Evolutionary conservation across 2,888 invertebrate species (phyloP).

Genomic region (Hydropsyche betteni): DNA sequence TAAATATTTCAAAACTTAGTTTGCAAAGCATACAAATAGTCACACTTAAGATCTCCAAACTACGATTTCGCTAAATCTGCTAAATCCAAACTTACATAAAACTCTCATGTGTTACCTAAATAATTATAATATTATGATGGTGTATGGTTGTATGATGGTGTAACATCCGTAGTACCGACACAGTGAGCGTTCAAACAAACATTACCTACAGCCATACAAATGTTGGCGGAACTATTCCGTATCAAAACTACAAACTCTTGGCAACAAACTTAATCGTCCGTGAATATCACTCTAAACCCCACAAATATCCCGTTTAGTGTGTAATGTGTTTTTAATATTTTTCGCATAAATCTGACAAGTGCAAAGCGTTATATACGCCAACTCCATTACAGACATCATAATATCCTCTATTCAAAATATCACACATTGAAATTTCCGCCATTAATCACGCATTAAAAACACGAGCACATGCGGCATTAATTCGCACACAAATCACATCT

Average conservation of each 20-base stretch:
- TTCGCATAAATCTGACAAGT: conserved; percentile 30
- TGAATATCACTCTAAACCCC: conserved; percentile 44
- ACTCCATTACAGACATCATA: neutral
- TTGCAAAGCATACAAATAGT: no score
- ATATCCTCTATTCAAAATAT: no score
- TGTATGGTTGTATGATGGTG: conserved; percentile 5
- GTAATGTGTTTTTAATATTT: conserved; percentile 29
- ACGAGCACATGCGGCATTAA: neutral
- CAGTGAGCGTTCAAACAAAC: conserved; percentile 47
- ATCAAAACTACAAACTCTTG: conserved; percentile 45
- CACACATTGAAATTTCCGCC: no score
- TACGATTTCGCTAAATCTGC: no score
- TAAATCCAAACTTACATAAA: no score
- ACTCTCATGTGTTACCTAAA: no score
- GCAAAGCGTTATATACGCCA: neutral
- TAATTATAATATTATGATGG: neutral
- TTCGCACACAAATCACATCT: neutral
- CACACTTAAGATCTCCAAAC: no score
- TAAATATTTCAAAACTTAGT: no score
- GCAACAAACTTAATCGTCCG: conserved; percentile 47
- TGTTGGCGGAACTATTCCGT: conserved; percentile 44
- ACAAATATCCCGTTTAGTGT: conserved; percentile 5
- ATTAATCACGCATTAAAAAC: conserved; percentile 12
- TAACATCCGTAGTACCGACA: conserved; percentile 38
- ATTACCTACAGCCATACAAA: conserved; percentile 47